Conservation (phyloP, 2,888 invertebrate species). For the Nephrotoma flavescens region DNA sequence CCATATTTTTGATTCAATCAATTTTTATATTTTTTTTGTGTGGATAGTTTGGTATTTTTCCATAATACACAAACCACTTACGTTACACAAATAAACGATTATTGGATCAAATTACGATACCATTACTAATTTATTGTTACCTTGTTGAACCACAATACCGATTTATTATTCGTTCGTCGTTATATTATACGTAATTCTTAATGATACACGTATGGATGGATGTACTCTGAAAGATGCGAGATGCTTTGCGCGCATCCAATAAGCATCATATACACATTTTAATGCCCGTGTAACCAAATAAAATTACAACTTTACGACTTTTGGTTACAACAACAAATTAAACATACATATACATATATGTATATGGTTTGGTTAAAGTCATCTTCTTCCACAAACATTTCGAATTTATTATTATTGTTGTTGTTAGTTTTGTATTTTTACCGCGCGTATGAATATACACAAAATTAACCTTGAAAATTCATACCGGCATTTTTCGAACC, state of each 20-base stretch:
- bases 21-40: background rate
- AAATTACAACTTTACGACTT: background rate
- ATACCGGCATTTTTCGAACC: background rate
- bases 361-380: background rate
- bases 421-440: background rate
- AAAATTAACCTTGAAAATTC: background rate
- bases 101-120: background rate
- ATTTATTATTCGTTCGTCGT: background rate
- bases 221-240: background rate
- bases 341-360: background rate
- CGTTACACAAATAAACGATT: background rate
- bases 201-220: background rate
- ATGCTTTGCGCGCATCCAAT: background rate
- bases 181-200: too few species aligned
- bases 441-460: background rate
- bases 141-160: background rate
- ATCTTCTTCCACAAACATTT: background rate
- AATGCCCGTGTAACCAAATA: background rate
- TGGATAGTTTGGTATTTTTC: background rate
- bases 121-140: background rate
- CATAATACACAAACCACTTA: background rate
- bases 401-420: background rate
- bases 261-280: background rate
- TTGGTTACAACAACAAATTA: background rate
- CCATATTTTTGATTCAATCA: background rate